Conservation (phyloP, 2,888 invertebrate genomes). For the Yponomeuta sedellus region DNA sequence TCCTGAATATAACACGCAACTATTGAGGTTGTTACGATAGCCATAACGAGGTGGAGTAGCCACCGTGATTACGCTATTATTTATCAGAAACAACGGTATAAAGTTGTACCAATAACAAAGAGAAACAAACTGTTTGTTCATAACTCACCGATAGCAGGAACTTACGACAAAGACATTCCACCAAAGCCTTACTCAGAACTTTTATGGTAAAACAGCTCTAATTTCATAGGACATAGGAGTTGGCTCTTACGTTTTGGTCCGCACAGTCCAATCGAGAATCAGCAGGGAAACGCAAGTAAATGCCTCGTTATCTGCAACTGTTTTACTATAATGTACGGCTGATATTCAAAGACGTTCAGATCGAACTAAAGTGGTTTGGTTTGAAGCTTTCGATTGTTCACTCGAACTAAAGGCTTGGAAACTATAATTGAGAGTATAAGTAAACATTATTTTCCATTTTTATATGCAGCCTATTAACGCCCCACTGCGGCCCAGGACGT, state of each 20-base stretch:
- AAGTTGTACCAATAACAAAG: slow-evolving; percentile 1
- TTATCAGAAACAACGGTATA: slow-evolving; percentile 1
- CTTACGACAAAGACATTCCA: slow-evolving; percentile 4
- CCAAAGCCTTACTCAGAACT: neutral
- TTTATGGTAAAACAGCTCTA: neutral
- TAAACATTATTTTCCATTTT: too few relatives aligned
- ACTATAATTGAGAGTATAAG: too few relatives aligned
- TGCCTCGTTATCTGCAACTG: slow-evolving; percentile 11
- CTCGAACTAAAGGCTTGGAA: too few relatives aligned
- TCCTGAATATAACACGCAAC: neutral
- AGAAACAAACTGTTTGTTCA: slow-evolving; percentile 12
- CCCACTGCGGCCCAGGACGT: too few relatives aligned
- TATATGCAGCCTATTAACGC: too few relatives aligned
- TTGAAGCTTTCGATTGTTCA: neutral
- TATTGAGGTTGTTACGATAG: neutral
- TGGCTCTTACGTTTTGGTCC: neutral
- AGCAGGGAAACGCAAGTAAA: slow-evolving; percentile 3
- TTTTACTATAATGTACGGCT: slow-evolving; percentile 6
- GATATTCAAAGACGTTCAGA: slow-evolving; percentile 1
- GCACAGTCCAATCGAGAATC: neutral
- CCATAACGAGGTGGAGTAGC: neutral
- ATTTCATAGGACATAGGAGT: neutral
- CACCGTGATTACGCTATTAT: neutral
- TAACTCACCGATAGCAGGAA: slow-evolving; percentile 15
- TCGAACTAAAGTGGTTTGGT: neutral